Percentiles rank a stretch among this genome's conserved stretches.
Evolutionary conservation across 2,113 vertebrate genomes (phyloP).

Genomic region (Panurus biarmicus): DNA sequence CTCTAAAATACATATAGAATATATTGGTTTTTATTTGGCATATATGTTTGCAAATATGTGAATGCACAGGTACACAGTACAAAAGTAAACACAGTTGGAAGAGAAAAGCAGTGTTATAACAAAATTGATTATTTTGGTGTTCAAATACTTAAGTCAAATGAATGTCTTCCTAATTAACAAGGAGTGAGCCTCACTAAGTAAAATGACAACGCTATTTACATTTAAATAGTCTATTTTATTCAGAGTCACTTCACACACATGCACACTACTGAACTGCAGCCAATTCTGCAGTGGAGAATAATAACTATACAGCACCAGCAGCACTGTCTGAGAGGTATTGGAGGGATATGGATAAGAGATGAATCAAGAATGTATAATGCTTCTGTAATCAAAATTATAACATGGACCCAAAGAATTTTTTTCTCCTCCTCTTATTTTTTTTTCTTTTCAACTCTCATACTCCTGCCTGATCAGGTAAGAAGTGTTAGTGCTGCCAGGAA

Average conservation of each 20-base stretch:
- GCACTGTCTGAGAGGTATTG: not conserved
- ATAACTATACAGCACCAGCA: not conserved
- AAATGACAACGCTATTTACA: slow-evolving; percentile 13
- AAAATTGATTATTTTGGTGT: not conserved
- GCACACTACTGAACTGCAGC: not conserved
- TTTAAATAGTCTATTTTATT: not conserved
- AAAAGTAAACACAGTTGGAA: not conserved
- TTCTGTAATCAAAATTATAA: not conserved
- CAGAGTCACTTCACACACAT: not conserved
- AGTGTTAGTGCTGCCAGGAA: not conserved
- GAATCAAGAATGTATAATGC: not conserved
- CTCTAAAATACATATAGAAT: not conserved
- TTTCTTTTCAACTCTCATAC: not conserved
- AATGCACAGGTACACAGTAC: not conserved
- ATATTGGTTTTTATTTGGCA: not conserved
- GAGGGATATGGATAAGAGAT: not conserved
- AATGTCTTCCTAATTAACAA: not conserved
- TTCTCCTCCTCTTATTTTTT: not conserved
- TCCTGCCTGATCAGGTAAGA: not conserved
- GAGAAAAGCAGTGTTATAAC: not conserved
- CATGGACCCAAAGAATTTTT: not conserved
- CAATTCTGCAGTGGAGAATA: not conserved
- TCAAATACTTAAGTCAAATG: not conserved
- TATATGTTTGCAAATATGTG: not conserved
- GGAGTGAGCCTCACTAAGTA: not conserved